Evolutionary conservation across 1,140 invertebrate genomes (phyloP).

Genomic region (Drosophila cardini): DNA sequence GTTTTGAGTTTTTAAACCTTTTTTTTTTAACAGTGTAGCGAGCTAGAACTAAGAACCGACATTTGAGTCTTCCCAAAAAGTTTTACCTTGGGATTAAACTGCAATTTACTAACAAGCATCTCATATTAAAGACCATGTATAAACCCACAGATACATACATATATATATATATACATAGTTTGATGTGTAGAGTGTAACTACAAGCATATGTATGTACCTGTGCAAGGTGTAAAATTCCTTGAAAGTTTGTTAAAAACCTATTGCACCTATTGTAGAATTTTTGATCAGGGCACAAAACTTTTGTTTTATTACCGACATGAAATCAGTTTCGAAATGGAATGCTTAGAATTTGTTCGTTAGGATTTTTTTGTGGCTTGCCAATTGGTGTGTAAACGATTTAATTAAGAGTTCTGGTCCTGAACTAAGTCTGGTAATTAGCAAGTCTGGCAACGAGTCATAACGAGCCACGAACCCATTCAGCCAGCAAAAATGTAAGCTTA

Average conservation of each 20-base stretch:
- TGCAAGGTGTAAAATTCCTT: background rate
- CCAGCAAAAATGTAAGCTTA: constrained; percentile 36
- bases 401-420: constrained; percentile 62
- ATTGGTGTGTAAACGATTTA: constrained; percentile 67
- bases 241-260: background rate
- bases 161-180: background rate
- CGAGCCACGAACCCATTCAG: constrained; percentile 37
- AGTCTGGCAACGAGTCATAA: constrained; percentile 66
- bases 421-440: constrained; percentile 69
- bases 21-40: background rate
- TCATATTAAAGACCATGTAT: constrained; percentile 17
- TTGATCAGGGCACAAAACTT: background rate
- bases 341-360: background rate
- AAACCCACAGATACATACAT: too few relatives aligned
- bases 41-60: background rate
- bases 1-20: too few relatives aligned
- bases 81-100: constrained; percentile 11
- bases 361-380: constrained; percentile 17
- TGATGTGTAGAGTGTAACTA: background rate
- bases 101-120: constrained; percentile 24
- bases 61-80: constrained; percentile 3
- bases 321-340: constrained; percentile 6
- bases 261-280: background rate
- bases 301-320: background rate
- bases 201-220: background rate